Percentiles rank a stretch among this genome's conserved stretches.
Conservation (phyloP, 2,113 vertebrate genomes). For the Columba janthina region DNA sequence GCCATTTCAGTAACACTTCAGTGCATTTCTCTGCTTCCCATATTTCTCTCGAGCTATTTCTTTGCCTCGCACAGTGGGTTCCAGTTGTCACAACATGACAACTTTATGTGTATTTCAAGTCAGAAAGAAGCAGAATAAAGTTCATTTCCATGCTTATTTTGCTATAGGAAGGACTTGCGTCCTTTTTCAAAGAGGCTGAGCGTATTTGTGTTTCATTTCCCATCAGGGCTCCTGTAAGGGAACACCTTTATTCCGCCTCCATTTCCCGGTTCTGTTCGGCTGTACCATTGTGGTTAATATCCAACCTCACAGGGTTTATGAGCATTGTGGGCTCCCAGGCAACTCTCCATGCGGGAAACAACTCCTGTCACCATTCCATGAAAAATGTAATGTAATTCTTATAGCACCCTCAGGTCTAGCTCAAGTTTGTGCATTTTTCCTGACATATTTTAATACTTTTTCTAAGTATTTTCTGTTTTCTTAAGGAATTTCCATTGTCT, state of each 20-base stretch:
- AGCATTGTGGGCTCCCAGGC: not conserved
- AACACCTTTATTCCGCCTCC: not conserved
- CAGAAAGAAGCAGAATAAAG: not conserved
- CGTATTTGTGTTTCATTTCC: not conserved
- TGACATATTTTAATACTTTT: not conserved
- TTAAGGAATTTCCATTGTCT: not conserved
- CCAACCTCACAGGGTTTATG: not conserved
- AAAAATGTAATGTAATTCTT: not conserved
- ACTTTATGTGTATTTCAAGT: not conserved
- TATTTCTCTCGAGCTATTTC: not conserved
- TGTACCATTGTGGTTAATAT: not conserved
- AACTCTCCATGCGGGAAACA: not conserved
- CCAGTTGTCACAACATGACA: fast-evolving
- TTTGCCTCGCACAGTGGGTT: not conserved
- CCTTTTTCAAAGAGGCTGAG: not conserved
- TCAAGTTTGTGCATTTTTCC: not conserved
- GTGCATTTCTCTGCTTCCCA: not conserved
- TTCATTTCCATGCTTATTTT: not conserved
- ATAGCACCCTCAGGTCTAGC: not conserved
- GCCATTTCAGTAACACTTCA: not conserved
- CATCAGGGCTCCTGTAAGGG: not conserved
- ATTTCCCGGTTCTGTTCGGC: not conserved
- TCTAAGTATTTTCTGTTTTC: not conserved
- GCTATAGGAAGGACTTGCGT: not conserved
- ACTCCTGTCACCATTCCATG: not conserved